A percentile compares a stretch with the other conserved stretches of the same genome.
Conservation (phyloP, 2,888 invertebrate species). For the Macrosiphum euphorbiae region DNA sequence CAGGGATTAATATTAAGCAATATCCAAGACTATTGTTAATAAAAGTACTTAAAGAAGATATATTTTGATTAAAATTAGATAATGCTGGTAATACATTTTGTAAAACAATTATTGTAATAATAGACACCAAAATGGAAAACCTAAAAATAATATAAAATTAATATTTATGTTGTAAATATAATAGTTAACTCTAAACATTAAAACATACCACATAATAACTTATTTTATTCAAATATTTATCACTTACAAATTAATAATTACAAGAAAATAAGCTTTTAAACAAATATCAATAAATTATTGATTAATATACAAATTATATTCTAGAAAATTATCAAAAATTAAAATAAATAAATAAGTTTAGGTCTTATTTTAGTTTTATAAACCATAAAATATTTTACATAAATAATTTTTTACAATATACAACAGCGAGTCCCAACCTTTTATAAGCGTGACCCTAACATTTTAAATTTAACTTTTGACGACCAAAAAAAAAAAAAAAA, state of each 20-base stretch:
- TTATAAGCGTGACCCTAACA: no score
- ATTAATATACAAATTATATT: background rate
- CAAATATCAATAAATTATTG: background rate
- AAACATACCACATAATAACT: background rate
- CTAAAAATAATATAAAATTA: slow-evolving; percentile 35
- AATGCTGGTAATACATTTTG: slow-evolving; percentile 37
- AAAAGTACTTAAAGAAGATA: slow-evolving; percentile 48
- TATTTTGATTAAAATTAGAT: slow-evolving; percentile 25
- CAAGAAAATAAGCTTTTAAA: background rate
- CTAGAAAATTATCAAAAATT: background rate
- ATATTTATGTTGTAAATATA: background rate
- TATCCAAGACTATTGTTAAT: slow-evolving; percentile 57
- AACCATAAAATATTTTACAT: background rate
- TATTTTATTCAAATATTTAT: background rate
- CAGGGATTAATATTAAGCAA: slow-evolving; percentile 52
- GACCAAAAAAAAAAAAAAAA: no score
- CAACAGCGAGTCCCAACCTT: no score
- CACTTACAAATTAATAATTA: background rate
- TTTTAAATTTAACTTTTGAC: no score
- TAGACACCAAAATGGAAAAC: slow-evolving; percentile 53
- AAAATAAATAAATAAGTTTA: background rate
- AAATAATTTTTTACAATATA: background rate
- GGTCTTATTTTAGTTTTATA: background rate
- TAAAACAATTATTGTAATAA: slow-evolving; percentile 42
- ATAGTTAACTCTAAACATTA: background rate